A percentile compares a stretch with the other conserved stretches of the same genome.
Evolutionary conservation across 2,113 vertebrate species (phyloP).

Genomic region (Poecile atricapillus): DNA sequence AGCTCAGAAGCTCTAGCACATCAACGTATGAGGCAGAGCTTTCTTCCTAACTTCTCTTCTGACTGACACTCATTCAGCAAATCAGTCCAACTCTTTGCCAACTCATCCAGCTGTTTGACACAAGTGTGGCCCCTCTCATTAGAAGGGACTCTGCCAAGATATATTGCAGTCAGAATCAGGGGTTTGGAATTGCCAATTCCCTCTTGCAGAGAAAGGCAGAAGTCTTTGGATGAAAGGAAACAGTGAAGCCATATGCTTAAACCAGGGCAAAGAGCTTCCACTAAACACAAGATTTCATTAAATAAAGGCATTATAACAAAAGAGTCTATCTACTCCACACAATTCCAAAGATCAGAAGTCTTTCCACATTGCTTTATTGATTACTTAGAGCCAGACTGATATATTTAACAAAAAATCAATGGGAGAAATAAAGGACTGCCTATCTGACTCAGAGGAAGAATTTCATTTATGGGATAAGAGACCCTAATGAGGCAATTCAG

Average conservation of each 20-base stretch:
- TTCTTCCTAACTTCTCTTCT: neutral
- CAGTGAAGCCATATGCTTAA: neutral
- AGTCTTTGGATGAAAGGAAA: neutral
- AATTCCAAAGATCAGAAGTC: neutral
- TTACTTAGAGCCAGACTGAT: constrained; percentile 8
- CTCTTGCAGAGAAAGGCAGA: neutral
- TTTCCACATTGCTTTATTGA: neutral
- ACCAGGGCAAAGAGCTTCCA: neutral
- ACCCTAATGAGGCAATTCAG: constrained; percentile 55
- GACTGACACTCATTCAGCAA: neutral
- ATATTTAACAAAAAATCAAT: constrained; percentile 46
- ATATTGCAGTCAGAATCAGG: neutral
- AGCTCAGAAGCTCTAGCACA: neutral
- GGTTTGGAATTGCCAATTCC: neutral
- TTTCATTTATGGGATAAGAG: constrained; percentile 44
- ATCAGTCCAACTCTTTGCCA: neutral
- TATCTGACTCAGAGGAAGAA: constrained; percentile 49
- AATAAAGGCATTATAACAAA: neutral
- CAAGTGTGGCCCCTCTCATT: neutral
- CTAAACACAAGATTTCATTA: neutral
- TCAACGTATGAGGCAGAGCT: neutral
- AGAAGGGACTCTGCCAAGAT: neutral
- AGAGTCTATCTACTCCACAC: neutral
- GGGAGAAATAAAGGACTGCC: constrained; percentile 33
- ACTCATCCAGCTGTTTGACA: neutral